Evolutionary conservation across 2,888 invertebrate species (phyloP), one percentile per base, ranked within the genome.

Genomic region (Uloborus plumipes): DNA sequence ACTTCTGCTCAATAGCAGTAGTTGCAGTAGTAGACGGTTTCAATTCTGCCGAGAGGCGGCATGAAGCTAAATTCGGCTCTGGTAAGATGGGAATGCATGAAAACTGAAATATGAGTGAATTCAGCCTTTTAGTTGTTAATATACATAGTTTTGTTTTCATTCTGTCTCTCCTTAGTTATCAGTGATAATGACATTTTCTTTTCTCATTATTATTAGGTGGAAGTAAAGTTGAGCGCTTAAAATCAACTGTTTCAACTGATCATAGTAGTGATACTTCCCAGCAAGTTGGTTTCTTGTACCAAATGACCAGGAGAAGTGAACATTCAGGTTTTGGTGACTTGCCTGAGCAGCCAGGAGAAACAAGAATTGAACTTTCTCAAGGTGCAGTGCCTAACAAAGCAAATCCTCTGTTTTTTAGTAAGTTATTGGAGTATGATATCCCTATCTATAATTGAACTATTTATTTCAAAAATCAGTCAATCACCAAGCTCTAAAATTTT

Each of bases 241-340:
- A 83, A 69, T 77, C 83, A 13, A 83, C 83, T 18, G 73, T 83
- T 26, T 77, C 83, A 55, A 73, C 73, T 51, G 77, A 74, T 31
- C 77, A 77, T 39, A 83, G 83, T 26, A 83, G 83, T 64, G 83
- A 83, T 73, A 76, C 76, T 39, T 83, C 83, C 16, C 83, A 83
- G 39, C 73, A 77, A 69, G 77, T 73, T 53, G 77, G 83, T 47
- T 83, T 77, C 26, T 47, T 77, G 14, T 78, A 77, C 50, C 67
- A 78, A 67, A 81, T 78, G 79, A 67, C 84, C 62, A 83, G 76
- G n/a, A 84, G 72, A 39, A 84, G 82, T 64, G 76, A 76, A 58
- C 79, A 84, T 80, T 79, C 85, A 62, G 86, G 85, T 49, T 75
- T 86, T 62, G 84, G 85, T 53, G 86, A 86, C 61, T 67, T 78